Evolutionary conservation across 1,140 invertebrate species (phyloP).

Genomic region (Tribolium madens): DNA sequence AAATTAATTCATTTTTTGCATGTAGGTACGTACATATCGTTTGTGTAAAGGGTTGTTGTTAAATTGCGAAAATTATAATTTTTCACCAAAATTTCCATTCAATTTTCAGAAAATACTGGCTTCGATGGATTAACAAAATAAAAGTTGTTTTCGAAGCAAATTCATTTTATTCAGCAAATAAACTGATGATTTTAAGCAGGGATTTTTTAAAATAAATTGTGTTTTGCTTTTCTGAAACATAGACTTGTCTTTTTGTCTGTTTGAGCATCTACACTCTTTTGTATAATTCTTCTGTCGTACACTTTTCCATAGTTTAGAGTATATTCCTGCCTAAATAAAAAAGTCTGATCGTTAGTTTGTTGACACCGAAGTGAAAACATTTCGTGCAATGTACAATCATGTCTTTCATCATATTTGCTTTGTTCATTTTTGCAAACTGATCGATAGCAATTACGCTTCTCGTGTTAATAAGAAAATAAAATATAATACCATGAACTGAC

Average conservation of each 20-base stretch:
- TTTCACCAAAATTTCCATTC: no score
- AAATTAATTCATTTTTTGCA: not conserved
- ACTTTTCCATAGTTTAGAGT: no score
- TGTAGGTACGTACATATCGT: not conserved
- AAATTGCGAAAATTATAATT: no score
- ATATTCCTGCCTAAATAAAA: not conserved
- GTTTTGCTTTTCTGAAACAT: no score
- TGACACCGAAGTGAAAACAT: not conserved
- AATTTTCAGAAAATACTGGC: no score
- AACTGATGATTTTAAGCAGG: no score
- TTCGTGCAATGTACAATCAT: not conserved
- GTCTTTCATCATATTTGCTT: not conserved
- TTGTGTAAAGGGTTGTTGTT: not conserved
- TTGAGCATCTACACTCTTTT: no score
- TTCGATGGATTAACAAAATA: no score
- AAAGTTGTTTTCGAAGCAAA: no score
- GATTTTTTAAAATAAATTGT: no score
- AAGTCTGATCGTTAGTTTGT: not conserved
- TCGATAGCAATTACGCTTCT: not conserved
- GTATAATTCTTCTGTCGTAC: not conserved
- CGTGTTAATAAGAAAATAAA: slow-evolving; percentile 1
- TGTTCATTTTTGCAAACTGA: slow-evolving; percentile 6
- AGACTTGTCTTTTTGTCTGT: no score
- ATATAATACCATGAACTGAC: not conserved
- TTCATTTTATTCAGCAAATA: no score